Evolutionary conservation across 1,140 invertebrate genomes (phyloP).

Genomic region (Brachionus rotundiformis): DNA sequence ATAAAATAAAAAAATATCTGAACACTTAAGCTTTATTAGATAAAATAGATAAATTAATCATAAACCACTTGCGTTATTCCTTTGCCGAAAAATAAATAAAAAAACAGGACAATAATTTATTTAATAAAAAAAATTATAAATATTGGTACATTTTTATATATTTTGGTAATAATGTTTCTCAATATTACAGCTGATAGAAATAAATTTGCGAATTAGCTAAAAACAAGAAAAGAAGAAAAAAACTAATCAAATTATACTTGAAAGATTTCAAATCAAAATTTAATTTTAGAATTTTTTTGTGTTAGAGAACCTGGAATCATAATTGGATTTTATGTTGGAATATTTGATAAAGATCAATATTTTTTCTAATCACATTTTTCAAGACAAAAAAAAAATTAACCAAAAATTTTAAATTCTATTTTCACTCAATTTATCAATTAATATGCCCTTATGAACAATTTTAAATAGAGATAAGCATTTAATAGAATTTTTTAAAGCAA

Average conservation of each 20-base stretch:
- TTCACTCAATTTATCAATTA: not conserved
- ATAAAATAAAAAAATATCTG: not conserved
- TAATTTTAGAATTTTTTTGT: slow-evolving; percentile 9
- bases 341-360: not conserved
- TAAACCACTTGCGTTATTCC: not conserved
- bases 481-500: not conserved
- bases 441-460: not conserved
- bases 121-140: too few species aligned
- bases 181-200: slow-evolving; percentile 3
- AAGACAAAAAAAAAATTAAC: not conserved
- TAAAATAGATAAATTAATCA: not conserved
- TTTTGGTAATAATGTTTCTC: not conserved
- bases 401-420: not conserved
- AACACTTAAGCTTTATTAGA: slow-evolving; percentile 15
- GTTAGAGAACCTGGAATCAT: not conserved
- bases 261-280: slow-evolving; percentile 4
- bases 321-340: not conserved
- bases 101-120: not conserved
- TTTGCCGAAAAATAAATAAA: too few species aligned
- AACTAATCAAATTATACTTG: slow-evolving; percentile 20
- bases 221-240: too few species aligned
- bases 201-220: not conserved
- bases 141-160: not conserved
- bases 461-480: not conserved
- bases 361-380: not conserved